phyloP scores from a whole-genome alignment of 2,888 invertebrate genomes.

The Argynnis bischoffii region DNA sequence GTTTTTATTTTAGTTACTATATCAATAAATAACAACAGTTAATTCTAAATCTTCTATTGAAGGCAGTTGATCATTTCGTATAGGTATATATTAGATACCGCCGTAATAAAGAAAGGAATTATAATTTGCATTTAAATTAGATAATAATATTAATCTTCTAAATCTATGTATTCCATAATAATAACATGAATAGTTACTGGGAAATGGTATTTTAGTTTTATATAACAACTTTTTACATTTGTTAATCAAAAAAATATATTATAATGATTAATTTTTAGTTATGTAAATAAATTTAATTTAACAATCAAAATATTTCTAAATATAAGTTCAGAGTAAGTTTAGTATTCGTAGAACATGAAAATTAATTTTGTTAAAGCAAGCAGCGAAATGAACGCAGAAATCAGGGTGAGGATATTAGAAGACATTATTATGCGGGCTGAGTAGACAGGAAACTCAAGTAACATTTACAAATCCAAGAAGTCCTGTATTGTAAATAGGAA shows the following conservation, averaged over 20 bases:
- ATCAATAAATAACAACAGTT: too few relatives aligned
- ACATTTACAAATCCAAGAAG: conserved; percentile 33
- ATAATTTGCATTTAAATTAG: background rate
- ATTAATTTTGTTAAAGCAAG: conserved; percentile 16
- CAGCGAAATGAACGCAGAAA: conserved; percentile 21
- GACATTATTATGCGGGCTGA: conserved; percentile 30
- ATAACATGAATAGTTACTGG: too few relatives aligned
- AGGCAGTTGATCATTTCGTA: too few relatives aligned
- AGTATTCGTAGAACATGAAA: background rate
- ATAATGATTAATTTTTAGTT: too few relatives aligned
- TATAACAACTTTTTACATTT: too few relatives aligned
- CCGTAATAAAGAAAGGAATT: too few relatives aligned
- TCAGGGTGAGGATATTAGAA: conserved; percentile 24
- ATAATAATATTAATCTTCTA: background rate
- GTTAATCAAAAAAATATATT: too few relatives aligned
- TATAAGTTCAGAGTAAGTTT: background rate
- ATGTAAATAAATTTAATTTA: too few relatives aligned
- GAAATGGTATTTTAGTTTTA: background rate
- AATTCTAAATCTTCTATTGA: too few relatives aligned
- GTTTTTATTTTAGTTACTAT: too few relatives aligned
- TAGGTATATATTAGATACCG: too few relatives aligned
- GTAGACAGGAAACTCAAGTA: conserved; percentile 27
- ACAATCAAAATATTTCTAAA: background rate
- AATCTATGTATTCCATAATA: too few relatives aligned
- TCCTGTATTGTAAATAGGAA: conserved; percentile 24